Percentiles rank a stretch among this genome's conserved stretches.
Conservation (phyloP, 2,113 vertebrate species). For the Climacteris rufus region DNA sequence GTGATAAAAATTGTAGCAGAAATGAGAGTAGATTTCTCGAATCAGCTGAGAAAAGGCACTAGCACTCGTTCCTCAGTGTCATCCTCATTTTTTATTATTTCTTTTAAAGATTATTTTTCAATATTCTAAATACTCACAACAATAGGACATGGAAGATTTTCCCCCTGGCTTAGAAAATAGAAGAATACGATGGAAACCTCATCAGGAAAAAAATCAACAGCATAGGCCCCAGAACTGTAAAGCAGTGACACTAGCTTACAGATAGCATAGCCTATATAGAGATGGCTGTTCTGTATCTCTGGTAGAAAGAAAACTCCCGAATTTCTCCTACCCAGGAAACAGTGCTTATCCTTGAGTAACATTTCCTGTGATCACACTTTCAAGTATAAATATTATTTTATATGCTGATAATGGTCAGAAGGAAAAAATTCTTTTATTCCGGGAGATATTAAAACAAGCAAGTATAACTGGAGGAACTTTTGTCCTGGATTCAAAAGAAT, state of each 20-base stretch:
- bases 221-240: neutral
- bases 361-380: conserved; percentile 26
- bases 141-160: neutral
- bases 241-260: neutral
- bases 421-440: conserved; percentile 8
- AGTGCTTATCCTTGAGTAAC: neutral
- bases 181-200: neutral
- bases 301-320: neutral
- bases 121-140: neutral
- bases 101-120: neutral
- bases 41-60: neutral
- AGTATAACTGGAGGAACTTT: neutral
- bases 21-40: neutral
- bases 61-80: neutral
- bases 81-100: neutral
- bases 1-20: neutral
- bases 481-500: neutral
- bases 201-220: neutral
- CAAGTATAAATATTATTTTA: conserved; percentile 43
- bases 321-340: neutral
- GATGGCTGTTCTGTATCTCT: neutral
- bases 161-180: neutral
- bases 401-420: neutral
- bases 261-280: neutral
- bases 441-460: conserved; percentile 40